Evolutionary conservation across 2,888 invertebrate species (phyloP).

Genomic region (Lomographa bimaculata): DNA sequence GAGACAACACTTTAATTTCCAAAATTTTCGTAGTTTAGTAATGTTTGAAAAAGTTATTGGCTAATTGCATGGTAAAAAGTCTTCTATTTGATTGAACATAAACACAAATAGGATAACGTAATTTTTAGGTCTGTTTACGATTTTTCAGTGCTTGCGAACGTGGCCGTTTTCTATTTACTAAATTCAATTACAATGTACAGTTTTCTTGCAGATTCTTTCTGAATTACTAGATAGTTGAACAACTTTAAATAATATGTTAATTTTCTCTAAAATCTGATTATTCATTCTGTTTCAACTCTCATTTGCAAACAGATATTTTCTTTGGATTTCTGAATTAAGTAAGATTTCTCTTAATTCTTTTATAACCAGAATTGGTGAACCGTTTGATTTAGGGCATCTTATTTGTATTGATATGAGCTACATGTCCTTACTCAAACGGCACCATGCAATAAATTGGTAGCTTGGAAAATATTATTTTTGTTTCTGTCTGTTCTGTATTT

Average conservation of each 20-base stretch:
- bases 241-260: conserved; percentile 28
- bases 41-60: conserved; percentile 47
- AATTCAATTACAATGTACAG: conserved; percentile 51
- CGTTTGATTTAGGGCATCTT: conserved; percentile 47
- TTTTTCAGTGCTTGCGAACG: conserved; percentile 63
- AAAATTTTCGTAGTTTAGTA: conserved; percentile 48
- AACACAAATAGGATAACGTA: conserved; percentile 33
- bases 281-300: conserved; percentile 66
- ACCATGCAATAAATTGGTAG: conserved; percentile 47
- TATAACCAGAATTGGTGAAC: conserved; percentile 42
- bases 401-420: conserved; percentile 24
- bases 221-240: conserved; percentile 23
- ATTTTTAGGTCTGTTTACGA: conserved; percentile 45
- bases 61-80: conserved; percentile 59
- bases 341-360: conserved; percentile 61
- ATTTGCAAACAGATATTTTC: conserved; percentile 70
- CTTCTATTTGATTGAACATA: conserved; percentile 40
- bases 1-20: conserved; percentile 32
- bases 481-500: no score
- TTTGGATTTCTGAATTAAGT: conserved; percentile 72
- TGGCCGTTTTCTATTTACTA: conserved; percentile 56
- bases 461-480: conserved; percentile 38
- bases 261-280: conserved; percentile 52
- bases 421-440: conserved; percentile 48
- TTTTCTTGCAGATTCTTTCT: conserved; percentile 38